Percentiles rank a stretch among this genome's conserved stretches.
phyloP scores from a whole-genome alignment of 2,113 vertebrate genomes.

The Sitta europaea region DNA sequence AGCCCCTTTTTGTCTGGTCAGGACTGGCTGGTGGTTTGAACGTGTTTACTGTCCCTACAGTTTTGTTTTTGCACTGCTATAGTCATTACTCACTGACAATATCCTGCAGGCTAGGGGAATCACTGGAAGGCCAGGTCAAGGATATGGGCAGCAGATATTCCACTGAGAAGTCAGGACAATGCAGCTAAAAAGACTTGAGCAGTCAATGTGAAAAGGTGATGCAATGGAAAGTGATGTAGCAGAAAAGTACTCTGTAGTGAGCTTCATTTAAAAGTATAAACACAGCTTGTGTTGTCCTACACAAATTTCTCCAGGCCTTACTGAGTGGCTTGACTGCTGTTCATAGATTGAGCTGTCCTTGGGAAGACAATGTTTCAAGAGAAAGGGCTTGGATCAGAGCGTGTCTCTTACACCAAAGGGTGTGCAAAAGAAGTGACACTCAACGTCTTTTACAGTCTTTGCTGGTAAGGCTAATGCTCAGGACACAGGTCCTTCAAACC shows the following conservation, averaged over 20 bases:
- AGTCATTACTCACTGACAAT: constrained; percentile 24
- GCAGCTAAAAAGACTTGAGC: background rate
- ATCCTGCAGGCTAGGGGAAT: background rate
- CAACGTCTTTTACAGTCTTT: background rate
- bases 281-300: background rate
- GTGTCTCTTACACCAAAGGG: fast-evolving
- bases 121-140: background rate
- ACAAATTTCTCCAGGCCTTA: background rate
- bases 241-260: background rate
- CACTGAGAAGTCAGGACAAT: background rate
- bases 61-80: background rate
- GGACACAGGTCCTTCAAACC: background rate
- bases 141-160: background rate
- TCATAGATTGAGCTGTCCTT: background rate
- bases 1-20: background rate
- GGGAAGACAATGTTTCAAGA: background rate
- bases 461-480: background rate
- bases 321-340: background rate
- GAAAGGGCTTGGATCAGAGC: background rate
- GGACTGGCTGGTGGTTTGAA: background rate
- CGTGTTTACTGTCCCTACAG: background rate
- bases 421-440: background rate
- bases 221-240: background rate
- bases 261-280: background rate
- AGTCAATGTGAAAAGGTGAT: background rate